Evolutionary conservation across 2,113 vertebrate genomes (phyloP), one percentile per base, ranked within the genome.

Genomic region (Saccopteryx leptura): DNA sequence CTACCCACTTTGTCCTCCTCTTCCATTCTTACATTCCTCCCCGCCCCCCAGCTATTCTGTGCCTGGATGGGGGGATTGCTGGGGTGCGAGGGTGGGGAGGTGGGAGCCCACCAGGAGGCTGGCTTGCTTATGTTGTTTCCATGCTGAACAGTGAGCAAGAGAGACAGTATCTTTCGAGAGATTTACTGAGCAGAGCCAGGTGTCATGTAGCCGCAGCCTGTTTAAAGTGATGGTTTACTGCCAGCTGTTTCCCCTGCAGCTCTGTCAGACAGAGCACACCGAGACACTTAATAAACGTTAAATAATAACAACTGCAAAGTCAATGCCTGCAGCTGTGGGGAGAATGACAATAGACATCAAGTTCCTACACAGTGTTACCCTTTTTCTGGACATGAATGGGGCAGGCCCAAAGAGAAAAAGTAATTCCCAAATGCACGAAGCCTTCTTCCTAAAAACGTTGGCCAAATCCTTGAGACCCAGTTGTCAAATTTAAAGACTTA

Each of bases 141-240:
- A 1, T 0, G 21, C 39, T 9, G 52, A 89, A n/a, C 26, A 18
- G 52, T 48, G 85, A 80, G 88, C n/a, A 39, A 65, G 52, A 54
- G 54, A 71, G 21, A n/a, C 39, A 48, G 7, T 7, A 19, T 71
- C 81, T 56, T 58, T 85, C 65, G 18, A 19, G 65, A 89, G 65
- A 72, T 61, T 48, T 24, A 10, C 50, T 50, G 60, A 78, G 84
- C 80, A 50, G 58, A 85, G 56, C 69, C 19, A 14, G 61, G 83
- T 69, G n/a, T 31, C 21, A 1, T 0, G 63, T 1, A 56, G 82
- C 28, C 63, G 17, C 63, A 4, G 39, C 19, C 88, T 18, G 46
- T 75, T 71, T 54, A 52, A 75, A 90, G 65, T 12, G 10, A 71
- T 21, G 81, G 52, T 72, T 97, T 74, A 26, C 85, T n/a, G 75